Evolutionary conservation across 2,888 invertebrate genomes (phyloP), one percentile per base, ranked within the genome.

Genomic region (Limnephilus rhombicus): DNA sequence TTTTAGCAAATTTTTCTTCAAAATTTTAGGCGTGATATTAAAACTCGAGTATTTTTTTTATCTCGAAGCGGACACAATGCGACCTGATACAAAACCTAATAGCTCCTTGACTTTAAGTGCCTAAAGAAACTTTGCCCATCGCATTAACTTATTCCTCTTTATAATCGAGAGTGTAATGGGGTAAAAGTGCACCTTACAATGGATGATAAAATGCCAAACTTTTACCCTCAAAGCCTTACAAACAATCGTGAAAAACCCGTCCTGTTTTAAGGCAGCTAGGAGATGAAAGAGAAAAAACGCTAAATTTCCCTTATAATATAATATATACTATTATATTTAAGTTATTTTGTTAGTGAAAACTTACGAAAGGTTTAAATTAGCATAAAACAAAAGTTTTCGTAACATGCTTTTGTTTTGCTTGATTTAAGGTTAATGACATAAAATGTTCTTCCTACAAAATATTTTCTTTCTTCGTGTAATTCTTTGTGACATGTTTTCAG

Each of bases 121-220:
- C 34, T 82, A 82, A 68, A 24, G 34, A 82, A 82, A 82, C 82
- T 82, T 82, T 34, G 82, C 15, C 82, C 82, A 82, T 82, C 31
- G 29, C 13, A 82, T 34, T 13, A 82, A 34, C 31, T 82, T 34
- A 31, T 82, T 82, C 82, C 82, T 34, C 82, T 82, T 34, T 34
- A 82, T 34, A 82, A 82, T 82, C 82, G 82, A 82, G 82, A 31
- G 82, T 82, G 82, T 82, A 82, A 82, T 34, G 82, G 82, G 82
- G 31, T 34, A 82, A 82, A 82, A 82, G 34, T 82, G 82, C 82
- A 82, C 82, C 82, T 34, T 34, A 34, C 34, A 82, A 15, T 13
- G 34, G 34, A 82, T 82, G 82, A 82, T 82, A 82, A 82, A 82
- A 82, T 82, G 18, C 82, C 18, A 5, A 82, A 82, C 34, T 82